Percentiles rank a stretch among this genome's conserved stretches.
phyloP scores from a whole-genome alignment of 2,113 vertebrate species.

The Sprattus sprattus region DNA sequence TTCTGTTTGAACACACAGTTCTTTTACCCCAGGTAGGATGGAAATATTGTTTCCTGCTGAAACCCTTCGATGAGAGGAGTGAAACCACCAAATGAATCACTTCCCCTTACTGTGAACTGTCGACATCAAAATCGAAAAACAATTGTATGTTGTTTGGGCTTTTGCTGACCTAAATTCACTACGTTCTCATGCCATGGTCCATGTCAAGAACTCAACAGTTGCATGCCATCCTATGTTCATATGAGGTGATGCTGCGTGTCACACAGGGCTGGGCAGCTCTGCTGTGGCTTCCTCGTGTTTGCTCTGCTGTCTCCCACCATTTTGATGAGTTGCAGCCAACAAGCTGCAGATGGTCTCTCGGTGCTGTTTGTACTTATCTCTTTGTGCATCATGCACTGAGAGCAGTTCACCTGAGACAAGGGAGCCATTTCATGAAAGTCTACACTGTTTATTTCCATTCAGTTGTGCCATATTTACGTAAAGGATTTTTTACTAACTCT shows the following conservation, averaged over 20 bases:
- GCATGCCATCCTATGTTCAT: not conserved
- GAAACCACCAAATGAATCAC: not conserved
- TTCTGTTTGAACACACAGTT: not conserved
- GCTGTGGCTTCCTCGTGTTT: not conserved
- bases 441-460: not conserved
- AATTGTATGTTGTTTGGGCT: not conserved
- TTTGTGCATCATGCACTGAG: not conserved
- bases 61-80: not conserved
- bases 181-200: not conserved
- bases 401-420: not conserved
- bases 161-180: not conserved
- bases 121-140: not conserved
- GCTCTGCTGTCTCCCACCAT: slow-evolving; percentile 10
- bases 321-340: not conserved
- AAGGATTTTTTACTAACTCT: too few species aligned
- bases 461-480: too few species aligned
- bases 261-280: not conserved
- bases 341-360: not conserved
- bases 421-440: not conserved
- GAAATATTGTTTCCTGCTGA: not conserved
- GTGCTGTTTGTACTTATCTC: not conserved
- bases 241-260: slow-evolving; percentile 1
- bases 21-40: not conserved
- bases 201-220: slow-evolving; percentile 1
- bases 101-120: not conserved